phyloP scores from a whole-genome alignment of 1,140 invertebrate species.

The honey bee (Apis mellifera) region DNA sequence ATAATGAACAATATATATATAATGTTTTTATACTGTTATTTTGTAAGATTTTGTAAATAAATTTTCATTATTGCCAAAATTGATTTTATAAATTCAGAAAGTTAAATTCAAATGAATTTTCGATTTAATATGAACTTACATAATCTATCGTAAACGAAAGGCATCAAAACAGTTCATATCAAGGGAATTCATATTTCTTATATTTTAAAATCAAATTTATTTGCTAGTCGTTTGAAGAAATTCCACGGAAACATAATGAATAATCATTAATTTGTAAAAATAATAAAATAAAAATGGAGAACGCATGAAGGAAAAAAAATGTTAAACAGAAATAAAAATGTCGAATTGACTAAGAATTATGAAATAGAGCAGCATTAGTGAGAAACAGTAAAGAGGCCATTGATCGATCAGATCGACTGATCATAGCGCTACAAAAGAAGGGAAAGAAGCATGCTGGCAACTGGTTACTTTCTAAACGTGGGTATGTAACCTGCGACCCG shows the following conservation, averaged over 20 bases:
- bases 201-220: not conserved
- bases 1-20: too few species aligned
- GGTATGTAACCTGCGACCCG: conserved; percentile 74
- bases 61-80: too few species aligned
- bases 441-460: conserved; percentile 46
- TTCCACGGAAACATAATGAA: not conserved
- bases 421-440: conserved; percentile 19
- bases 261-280: not conserved
- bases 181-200: not conserved
- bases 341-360: not conserved
- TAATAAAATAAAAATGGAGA: not conserved
- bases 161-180: too few species aligned
- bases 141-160: too few species aligned
- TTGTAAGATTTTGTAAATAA: too few species aligned
- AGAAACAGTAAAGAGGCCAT: conserved; percentile 17
- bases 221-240: not conserved
- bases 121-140: too few species aligned
- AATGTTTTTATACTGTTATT: too few species aligned
- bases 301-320: not conserved
- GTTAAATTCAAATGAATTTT: too few species aligned
- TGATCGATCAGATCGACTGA: conserved; percentile 4
- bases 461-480: conserved; percentile 76
- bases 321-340: not conserved
- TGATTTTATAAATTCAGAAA: too few species aligned
- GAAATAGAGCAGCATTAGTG: conserved; percentile 26